phyloP scores from a whole-genome alignment of 1,140 invertebrate species.

The Augochlora pura region DNA sequence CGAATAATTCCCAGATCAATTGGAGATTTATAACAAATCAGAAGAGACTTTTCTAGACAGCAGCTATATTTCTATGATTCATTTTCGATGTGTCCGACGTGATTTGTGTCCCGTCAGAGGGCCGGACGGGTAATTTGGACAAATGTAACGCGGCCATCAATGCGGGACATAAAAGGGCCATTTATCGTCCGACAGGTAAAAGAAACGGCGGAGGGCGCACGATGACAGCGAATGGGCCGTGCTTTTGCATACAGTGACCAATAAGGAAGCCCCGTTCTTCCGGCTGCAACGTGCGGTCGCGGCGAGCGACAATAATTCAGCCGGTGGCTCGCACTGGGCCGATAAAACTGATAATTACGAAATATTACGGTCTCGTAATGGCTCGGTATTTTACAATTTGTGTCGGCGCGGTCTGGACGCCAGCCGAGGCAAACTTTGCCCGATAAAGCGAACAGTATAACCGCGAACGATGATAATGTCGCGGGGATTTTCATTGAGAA shows the following conservation, averaged over 20 bases:
- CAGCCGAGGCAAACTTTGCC: neutral
- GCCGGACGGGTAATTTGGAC: constrained; percentile 20
- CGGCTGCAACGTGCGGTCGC: constrained; percentile 30
- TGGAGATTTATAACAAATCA: too few species aligned
- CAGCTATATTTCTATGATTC: neutral
- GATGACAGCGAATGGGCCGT: constrained; percentile 19
- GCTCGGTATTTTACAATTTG: constrained; percentile 37
- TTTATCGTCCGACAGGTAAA: constrained; percentile 27
- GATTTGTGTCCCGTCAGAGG: too few species aligned
- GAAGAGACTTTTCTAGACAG: too few species aligned
- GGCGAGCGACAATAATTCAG: constrained; percentile 47
- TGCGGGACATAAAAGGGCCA: neutral
- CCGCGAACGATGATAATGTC: neutral
- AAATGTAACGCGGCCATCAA: neutral
- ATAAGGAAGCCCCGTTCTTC: constrained; percentile 45
- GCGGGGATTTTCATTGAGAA: constrained; percentile 26
- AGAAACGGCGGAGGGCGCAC: constrained; percentile 21
- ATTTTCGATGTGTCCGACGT: neutral
- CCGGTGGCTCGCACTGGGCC: constrained; percentile 10
- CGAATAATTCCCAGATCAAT: too few species aligned
- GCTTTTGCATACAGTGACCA: constrained; percentile 45
- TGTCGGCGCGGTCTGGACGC: constrained; percentile 5
- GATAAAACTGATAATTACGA: constrained; percentile 60
- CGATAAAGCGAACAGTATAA: constrained; percentile 28
- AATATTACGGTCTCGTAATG: constrained; percentile 53